Conservation (phyloP, 2,113 vertebrate genomes). For the Microtus ochrogaster region DNA sequence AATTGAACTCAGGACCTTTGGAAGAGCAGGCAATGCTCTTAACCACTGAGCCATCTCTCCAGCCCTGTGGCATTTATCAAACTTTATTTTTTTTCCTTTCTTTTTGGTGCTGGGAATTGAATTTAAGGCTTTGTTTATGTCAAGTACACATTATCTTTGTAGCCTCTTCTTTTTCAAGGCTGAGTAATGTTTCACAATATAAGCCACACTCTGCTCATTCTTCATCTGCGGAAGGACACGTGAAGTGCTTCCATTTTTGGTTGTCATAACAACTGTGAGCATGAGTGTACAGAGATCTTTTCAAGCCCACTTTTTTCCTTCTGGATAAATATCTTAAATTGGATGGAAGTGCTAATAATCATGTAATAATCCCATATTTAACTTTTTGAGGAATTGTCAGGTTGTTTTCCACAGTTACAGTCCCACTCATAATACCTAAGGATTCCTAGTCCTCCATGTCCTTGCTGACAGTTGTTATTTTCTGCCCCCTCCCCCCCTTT, state of each 20-base stretch:
- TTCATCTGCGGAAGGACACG: not conserved
- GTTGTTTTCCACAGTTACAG: constrained; percentile 33
- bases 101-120: not conserved
- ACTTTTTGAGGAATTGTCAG: constrained; percentile 36
- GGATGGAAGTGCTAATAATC: not conserved
- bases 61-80: not conserved
- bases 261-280: not conserved
- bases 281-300: not conserved
- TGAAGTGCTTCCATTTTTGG: not conserved
- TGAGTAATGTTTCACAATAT: not conserved
- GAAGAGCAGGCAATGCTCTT: too few species aligned
- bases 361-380: constrained; percentile 25
- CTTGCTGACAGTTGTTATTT: not conserved
- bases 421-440: not conserved
- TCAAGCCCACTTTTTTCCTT: constrained; percentile 8
- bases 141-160: too few species aligned
- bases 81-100: not conserved
- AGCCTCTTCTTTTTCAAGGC: not conserved
- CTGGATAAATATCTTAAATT: constrained; percentile 2
- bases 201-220: not conserved
- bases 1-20: too few species aligned
- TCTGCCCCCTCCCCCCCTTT: not conserved
- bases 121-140: not conserved
- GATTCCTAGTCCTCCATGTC: not conserved
- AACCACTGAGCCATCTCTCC: too few species aligned